These are phyloP conservation scores for Scolopax mira DNA, from an alignment of 2,113 vertebrate genomes.

Conservation along the genomic window DNA sequence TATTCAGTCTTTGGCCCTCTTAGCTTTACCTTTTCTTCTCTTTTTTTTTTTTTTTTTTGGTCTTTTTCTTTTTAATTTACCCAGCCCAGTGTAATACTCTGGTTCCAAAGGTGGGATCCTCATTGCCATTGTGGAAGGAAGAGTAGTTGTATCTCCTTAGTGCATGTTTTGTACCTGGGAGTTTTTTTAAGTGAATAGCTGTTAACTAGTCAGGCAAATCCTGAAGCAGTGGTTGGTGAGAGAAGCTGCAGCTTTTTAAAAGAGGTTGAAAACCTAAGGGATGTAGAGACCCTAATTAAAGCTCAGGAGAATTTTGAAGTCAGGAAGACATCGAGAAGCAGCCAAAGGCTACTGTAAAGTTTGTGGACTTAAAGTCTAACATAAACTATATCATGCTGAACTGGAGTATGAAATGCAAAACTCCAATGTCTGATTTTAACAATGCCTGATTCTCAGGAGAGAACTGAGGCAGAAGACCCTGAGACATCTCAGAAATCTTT, in stretches of 20 bases:
- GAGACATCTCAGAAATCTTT: not conserved
- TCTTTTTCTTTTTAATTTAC: not conserved
- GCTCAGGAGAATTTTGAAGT: conserved; percentile 38
- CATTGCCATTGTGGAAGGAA: not conserved
- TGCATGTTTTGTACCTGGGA: not conserved
- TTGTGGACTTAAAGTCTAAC: conserved; percentile 10
- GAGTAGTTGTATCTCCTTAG: not conserved
- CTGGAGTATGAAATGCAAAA: conserved; percentile 35
- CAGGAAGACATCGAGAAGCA: not conserved
- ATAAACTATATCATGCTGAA: conserved; percentile 8
- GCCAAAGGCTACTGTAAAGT: conserved; percentile 3
- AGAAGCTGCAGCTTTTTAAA: conserved; percentile 16
- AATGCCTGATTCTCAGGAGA: not conserved
- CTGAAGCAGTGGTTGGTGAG: not conserved
- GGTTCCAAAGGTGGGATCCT: not conserved
- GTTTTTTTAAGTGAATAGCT: not conserved
- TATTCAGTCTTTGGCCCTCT: not conserved
- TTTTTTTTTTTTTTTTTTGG: not conserved
- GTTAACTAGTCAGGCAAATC: not conserved
- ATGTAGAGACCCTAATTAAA: conserved; percentile 50
- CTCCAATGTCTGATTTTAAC: conserved; percentile 28
- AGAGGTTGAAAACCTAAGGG: not conserved
- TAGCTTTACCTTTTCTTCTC: not conserved
- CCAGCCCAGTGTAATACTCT: not conserved
- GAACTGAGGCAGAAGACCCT: not conserved